These are phyloP conservation scores for Drosophila pruinosa DNA, from an alignment of 1,140 invertebrate genomes.

Conservation along the genomic window DNA sequence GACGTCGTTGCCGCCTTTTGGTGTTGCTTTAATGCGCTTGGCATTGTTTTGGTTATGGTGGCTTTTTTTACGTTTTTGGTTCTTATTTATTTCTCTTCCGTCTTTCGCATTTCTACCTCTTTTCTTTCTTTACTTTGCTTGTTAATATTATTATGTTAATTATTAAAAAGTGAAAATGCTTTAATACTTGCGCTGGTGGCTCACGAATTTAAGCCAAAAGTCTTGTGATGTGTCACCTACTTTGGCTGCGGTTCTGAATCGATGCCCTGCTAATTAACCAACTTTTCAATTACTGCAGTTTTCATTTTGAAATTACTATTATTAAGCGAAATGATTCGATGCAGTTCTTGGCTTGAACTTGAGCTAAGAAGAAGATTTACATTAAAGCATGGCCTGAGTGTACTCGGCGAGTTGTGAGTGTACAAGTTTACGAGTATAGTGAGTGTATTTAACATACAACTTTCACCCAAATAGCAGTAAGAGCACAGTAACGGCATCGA, in stretches of 20 bases:
- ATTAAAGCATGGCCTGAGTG: not conserved
- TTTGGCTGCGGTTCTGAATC: conserved; percentile 40
- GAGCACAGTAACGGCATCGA: conserved; percentile 32
- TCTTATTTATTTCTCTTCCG: conserved; percentile 30
- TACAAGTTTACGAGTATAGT: conserved; percentile 18
- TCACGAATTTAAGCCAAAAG: conserved; percentile 5
- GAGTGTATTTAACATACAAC: conserved; percentile 41
- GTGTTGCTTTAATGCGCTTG: conserved; percentile 54
- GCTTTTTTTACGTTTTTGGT: conserved; percentile 13
- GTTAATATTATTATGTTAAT: conserved; percentile 79
- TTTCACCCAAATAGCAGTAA: conserved; percentile 56
- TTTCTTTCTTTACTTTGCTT: conserved; percentile 51
- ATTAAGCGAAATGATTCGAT: not conserved
- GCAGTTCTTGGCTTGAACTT: not conserved
- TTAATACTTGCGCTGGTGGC: conserved; percentile 16
- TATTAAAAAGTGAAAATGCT: conserved; percentile 82
- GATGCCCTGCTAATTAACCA: conserved; percentile 34
- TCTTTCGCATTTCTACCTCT: not conserved
- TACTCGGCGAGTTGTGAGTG: conserved; percentile 5
- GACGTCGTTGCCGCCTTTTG: conserved; percentile 1
- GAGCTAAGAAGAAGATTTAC: not conserved
- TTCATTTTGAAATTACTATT: conserved; percentile 25
- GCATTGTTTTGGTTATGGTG: conserved; percentile 48
- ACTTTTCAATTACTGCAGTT: conserved; percentile 40
- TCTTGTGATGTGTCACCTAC: conserved; percentile 9